Evolutionary conservation across 2,113 vertebrate genomes (phyloP).

Genomic region (Acrocephalus arundinaceus): DNA sequence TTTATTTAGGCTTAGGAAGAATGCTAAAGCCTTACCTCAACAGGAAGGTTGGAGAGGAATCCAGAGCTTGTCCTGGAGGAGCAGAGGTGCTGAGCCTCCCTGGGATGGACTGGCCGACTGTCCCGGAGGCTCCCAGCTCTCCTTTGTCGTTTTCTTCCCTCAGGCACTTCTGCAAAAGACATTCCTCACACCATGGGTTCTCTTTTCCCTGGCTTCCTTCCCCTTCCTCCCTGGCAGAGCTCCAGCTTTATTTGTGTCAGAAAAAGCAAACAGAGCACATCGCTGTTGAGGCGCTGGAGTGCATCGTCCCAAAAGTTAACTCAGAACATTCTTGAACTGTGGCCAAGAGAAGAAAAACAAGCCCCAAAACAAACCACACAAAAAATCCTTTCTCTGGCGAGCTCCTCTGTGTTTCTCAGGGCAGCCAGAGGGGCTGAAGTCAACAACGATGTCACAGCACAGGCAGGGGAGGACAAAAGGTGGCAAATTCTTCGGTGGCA

Average conservation of each 20-base stretch:
- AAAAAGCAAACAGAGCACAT: neutral
- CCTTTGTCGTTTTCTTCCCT: neutral
- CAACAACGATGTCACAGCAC: neutral
- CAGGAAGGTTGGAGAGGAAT: neutral
- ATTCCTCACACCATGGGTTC: neutral
- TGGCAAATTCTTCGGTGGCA: neutral
- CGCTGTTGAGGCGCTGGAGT: neutral
- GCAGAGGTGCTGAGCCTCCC: neutral
- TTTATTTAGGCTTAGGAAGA: neutral
- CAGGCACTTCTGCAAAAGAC: neutral
- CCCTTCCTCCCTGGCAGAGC: neutral
- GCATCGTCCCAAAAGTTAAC: neutral
- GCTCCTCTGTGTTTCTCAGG: rapidly evolving
- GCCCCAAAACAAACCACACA: neutral
- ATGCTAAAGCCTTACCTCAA: conserved; percentile 7
- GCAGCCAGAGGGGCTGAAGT: neutral
- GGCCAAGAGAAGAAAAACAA: conserved; percentile 16
- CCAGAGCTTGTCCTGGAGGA: neutral
- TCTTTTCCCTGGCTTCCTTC: neutral
- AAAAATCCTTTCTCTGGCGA: neutral
- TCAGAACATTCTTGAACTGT: conserved; percentile 9
- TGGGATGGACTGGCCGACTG: neutral
- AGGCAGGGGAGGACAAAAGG: rapidly evolving
- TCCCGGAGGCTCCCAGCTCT: neutral
- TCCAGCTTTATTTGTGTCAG: conserved; percentile 6